phyloP scores from a whole-genome alignment of 2,113 vertebrate genomes.

The Zosterops lateralis region DNA sequence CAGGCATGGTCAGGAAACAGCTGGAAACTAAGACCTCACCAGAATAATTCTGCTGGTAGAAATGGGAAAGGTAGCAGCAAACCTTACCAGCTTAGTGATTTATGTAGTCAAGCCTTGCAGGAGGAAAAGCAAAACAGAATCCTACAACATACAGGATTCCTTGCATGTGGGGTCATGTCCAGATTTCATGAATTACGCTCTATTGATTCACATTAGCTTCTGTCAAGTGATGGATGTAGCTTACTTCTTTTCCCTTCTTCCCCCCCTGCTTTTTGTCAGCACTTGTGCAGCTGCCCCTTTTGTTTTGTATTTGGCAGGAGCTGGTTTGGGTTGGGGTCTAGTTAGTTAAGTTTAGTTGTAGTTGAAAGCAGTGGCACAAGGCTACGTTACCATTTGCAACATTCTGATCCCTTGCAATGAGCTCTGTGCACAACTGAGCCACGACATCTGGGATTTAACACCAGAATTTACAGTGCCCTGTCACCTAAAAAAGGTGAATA shows the following conservation, averaged over 20 bases:
- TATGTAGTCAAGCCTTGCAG: neutral
- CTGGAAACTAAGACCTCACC: neutral
- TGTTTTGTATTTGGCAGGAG: neutral
- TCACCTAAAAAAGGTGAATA: neutral
- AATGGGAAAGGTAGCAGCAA: neutral
- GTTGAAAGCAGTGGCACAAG: neutral
- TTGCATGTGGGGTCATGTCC: slow-evolving; percentile 9
- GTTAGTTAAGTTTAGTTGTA: neutral
- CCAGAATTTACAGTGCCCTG: neutral
- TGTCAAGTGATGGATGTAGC: neutral
- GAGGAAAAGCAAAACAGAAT: slow-evolving; percentile 9
- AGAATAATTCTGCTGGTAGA: neutral
- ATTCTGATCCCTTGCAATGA: neutral
- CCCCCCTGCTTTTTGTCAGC: fast-evolving
- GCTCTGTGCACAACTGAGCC: neutral
- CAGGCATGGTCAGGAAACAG: neutral
- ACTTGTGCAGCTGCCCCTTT: neutral
- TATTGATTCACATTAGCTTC: neutral
- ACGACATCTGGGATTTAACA: neutral
- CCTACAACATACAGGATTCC: neutral
- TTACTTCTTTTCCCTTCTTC: fast-evolving
- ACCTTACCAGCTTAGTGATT: neutral
- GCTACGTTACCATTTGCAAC: neutral
- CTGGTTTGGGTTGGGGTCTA: neutral
- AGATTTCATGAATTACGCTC: neutral